Base-by-base conservation (phyloP, 2,797 vertebrate species). In the Natrix natrix region DNA sequence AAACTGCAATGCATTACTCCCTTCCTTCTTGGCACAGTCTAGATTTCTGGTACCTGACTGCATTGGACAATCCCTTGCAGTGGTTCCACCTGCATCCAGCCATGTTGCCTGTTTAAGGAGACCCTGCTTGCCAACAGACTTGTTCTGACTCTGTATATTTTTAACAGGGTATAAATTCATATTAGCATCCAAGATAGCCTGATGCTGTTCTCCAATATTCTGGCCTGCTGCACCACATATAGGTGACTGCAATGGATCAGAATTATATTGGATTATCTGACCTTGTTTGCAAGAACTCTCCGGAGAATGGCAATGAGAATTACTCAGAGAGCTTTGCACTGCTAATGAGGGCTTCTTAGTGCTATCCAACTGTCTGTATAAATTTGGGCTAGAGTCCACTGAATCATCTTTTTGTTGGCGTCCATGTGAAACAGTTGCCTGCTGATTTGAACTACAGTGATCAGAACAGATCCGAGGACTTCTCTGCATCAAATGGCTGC, bases 201-300 rank as follows among this genome's bases (percentile, higher is more conserved):
- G 86, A 93, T 86, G 60, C 57, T 11, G 54, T 91, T 93, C 94
- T 60, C 83, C 22, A 52, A 92, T 48, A 89, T 52, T 94, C 94
- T 93, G 93, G 90, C 93, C 94, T 43, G 86, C 37, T 91, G 92
- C 28, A 48, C 43, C 8, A 61, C 8, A 60, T 4, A 12, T 87
- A 57, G 56, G 26, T 57, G 22, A 28, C 37, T 69, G 83, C 32
- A 66, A 13, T 26, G 86, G 91, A 22, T 66, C 83, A 91, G 20
- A 57, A 94, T 95, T 94, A 93, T 63, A 66, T 94, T 83, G 95
- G 95, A 94, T 10, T 92, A 93, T 63, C 1, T 95, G 94, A 93
- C 87, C 48, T 0, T 92, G 90, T 20, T 95, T 92, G 91, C 92
- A 93, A 88, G 86, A 89, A 93, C 52, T 87, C 89, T 92, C 78